phyloP scores from a whole-genome alignment of 2,888 invertebrate species.

The Zhuqinia jingwanae region DNA sequence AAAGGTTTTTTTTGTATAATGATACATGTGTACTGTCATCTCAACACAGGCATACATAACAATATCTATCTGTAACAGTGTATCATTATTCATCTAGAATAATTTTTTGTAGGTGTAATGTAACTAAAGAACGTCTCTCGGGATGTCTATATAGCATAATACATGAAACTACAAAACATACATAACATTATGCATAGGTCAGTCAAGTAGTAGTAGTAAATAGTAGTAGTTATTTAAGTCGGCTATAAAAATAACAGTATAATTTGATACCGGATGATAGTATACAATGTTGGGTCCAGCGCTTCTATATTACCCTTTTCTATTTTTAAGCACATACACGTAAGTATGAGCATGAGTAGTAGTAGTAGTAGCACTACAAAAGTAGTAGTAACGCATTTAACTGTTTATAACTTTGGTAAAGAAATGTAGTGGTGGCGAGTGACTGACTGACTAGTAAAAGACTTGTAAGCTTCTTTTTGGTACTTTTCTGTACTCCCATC shows the following conservation, averaged over 20 bases:
- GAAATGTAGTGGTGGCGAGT: conserved; percentile 15
- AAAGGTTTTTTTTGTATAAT: conserved; percentile 17
- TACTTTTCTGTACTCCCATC: background rate
- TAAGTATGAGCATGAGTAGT: too few species aligned
- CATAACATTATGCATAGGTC: background rate
- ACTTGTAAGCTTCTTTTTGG: conserved; percentile 53
- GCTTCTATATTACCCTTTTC: background rate
- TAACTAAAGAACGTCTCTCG: too few species aligned
- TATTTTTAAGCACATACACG: too few species aligned
- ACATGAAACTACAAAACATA: background rate
- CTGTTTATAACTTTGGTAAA: background rate
- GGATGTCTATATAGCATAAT: background rate
- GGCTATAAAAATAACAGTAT: conserved; percentile 58
- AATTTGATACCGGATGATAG: conserved; percentile 41
- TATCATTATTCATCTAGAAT: background rate
- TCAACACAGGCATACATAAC: background rate
- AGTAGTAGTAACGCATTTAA: background rate
- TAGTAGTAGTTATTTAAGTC: conserved; percentile 6
- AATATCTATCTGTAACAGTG: too few species aligned
- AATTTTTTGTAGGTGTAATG: background rate
- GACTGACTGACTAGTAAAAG: conserved; percentile 6
- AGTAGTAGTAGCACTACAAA: too few species aligned
- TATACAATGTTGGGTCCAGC: conserved; percentile 15
- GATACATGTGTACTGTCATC: conserved; percentile 52
- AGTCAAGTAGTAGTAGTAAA: background rate